Evolutionary conservation across 35 echinoderm and acorn worm species (phyloP).

Genomic region (Lytechinus variegatus): DNA sequence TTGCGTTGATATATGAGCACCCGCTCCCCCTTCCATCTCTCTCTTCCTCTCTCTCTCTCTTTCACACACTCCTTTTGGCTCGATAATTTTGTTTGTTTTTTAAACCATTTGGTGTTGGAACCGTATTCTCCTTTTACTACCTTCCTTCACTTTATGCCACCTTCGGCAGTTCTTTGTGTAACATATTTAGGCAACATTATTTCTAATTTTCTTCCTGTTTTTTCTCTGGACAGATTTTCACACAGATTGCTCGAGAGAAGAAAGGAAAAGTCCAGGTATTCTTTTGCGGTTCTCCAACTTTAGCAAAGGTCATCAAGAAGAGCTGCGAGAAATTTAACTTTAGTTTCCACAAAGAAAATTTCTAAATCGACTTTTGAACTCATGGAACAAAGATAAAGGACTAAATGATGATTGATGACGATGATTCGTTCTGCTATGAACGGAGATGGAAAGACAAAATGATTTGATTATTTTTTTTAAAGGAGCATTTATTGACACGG

Average conservation of each 20-base stretch:
- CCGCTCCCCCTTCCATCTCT: neutral
- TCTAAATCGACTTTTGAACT: constrained; percentile 54
- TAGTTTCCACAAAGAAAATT: constrained; percentile 98
- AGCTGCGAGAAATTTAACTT: constrained; percentile 89
- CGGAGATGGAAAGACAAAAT: neutral
- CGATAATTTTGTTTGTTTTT: neutral
- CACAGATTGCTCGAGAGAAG: constrained; percentile 74
- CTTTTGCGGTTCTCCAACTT: constrained; percentile 93
- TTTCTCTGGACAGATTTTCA: constrained; percentile 77
- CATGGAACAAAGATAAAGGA: neutral
- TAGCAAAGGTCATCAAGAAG: constrained; percentile 79
- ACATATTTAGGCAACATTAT: too few relatives aligned
- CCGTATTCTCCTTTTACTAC: neutral
- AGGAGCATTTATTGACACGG: neutral
- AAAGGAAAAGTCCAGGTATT: constrained; percentile 99
- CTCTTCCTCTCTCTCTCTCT: neutral
- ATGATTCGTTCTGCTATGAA: neutral
- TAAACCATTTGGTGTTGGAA: neutral
- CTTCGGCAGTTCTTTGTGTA: too few relatives aligned
- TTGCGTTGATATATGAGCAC: neutral
- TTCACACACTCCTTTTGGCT: neutral
- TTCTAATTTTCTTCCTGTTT: too few relatives aligned
- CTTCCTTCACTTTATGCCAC: neutral
- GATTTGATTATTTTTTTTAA: neutral
- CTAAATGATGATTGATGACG: neutral